Base-by-base conservation (phyloP, 2,888 invertebrate genomes). In the Lacanobia wlatinum region DNA sequence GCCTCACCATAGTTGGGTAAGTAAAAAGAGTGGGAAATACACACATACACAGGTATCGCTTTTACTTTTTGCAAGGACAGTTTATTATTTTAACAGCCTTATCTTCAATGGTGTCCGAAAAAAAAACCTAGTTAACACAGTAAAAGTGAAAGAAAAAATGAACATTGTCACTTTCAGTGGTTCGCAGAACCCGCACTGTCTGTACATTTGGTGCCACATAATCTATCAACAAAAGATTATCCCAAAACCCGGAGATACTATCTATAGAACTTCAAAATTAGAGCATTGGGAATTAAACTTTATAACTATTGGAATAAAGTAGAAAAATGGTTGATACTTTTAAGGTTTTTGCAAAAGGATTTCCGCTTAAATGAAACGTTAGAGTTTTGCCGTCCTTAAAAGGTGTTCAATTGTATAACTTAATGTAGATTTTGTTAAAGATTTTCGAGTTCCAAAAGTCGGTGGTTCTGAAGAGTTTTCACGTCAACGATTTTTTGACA, bases 201-300 rank as follows among this genome's bases (percentile, higher is more conserved):
- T 55, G 40, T 77, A 48, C 55, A 70, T 70, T 69, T 82, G 76
- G 84, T 89, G 87, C 90, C 92, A 92, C 93, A 89, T 84, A 87
- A 89, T 90, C 91, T 92, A 93, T 94, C 95, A 95, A 95, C 95
- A 95, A 95, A 93, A 94, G 95, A 95, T 95, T 95, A 96, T 94
- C 93, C 91, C 85, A 91, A 92, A 90, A 81, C 86, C 83, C 87
- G 85, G 65, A 86, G 85, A 88, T 83, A 76, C 28, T 62, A 84
- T 86, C 85, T 76, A 46, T 46, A 64, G 34, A 16, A 73, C 59
- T 66, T 62, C 48, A 65, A 73, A 89, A 87, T 88, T 85, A 76
- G 68, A 70, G 10, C 23, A 71, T 55, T 52, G 34, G 21, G 80
- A 75, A 74, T 70, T 62, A 76, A 80, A 80, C 86, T 80, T 43